Conservation (phyloP, 2,888 invertebrate species). For the Hirtodrosophila trivittata region DNA sequence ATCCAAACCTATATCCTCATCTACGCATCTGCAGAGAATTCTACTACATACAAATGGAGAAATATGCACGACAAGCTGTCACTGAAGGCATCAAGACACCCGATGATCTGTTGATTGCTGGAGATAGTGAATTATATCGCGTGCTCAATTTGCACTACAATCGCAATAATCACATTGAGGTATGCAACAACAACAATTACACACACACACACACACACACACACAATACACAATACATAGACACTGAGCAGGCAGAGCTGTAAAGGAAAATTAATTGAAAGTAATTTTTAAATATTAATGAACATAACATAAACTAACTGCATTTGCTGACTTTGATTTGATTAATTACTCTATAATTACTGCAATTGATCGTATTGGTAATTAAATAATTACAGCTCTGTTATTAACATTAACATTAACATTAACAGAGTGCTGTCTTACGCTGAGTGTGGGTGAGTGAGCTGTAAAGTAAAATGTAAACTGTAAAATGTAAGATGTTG, state of each 20-base stretch:
- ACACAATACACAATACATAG: constrained; percentile 2
- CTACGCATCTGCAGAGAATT: constrained; percentile 93
- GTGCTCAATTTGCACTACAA: constrained; percentile 99
- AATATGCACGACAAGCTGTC: constrained; percentile 98
- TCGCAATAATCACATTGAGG: constrained; percentile 89
- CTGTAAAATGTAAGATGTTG: constrained; percentile 5
- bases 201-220: constrained; percentile 30
- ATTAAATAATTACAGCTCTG: constrained; percentile 39
- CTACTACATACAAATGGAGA: constrained; percentile 99
- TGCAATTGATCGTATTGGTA: background rate
- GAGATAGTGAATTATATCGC: constrained; percentile 98
- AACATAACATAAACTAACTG: no score
- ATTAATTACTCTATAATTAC: no score
- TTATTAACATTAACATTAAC: constrained; percentile 29
- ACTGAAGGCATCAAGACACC: constrained; percentile 97
- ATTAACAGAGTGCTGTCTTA: constrained; percentile 29
- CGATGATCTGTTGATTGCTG: constrained; percentile 96
- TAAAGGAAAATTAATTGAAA: no score
- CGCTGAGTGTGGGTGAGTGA: constrained; percentile 33
- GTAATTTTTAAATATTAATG: no score
- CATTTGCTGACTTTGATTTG: no score
- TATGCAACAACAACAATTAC: constrained; percentile 64
- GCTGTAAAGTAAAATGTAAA: constrained; percentile 10
- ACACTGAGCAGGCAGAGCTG: no score
- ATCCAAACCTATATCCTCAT: constrained; percentile 75